These are phyloP conservation scores for Dallia pectoralis DNA, from an alignment of 2,797 vertebrate species.

Conservation along the genomic window DNA sequence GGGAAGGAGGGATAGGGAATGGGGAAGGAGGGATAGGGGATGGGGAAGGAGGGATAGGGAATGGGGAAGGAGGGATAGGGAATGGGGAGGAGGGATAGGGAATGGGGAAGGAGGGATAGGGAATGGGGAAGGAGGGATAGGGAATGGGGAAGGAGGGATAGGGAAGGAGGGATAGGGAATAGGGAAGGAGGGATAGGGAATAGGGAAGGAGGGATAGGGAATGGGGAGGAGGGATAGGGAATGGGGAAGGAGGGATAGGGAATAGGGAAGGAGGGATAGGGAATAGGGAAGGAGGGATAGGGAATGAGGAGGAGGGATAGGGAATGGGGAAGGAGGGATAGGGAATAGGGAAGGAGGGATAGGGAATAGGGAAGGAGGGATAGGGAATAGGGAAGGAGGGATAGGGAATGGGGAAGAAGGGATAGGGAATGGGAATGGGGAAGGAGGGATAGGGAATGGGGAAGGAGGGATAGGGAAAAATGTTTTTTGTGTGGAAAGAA, in stretches of 20 bases:
- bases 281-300: neutral
- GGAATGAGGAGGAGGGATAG: neutral
- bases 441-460: neutral
- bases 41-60: neutral
- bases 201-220: neutral
- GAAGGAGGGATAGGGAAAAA: too few species aligned
- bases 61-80: neutral
- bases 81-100: constrained; percentile 2
- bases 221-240: neutral
- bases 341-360: neutral
- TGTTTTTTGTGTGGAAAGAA: too few species aligned
- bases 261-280: neutral
- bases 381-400: too few species aligned
- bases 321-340: too few species aligned
- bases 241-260: too few species aligned
- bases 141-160: neutral
- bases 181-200: neutral
- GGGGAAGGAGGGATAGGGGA: neutral
- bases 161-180: constrained; percentile 2
- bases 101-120: neutral
- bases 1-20: neutral
- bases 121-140: neutral
- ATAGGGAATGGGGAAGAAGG: constrained; percentile 1
- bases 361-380: neutral
- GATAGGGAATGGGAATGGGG: neutral